A percentile compares a stretch with the other conserved stretches of the same genome.
phyloP scores from a whole-genome alignment of 2,888 invertebrate genomes.

The Desoria tigrina region DNA sequence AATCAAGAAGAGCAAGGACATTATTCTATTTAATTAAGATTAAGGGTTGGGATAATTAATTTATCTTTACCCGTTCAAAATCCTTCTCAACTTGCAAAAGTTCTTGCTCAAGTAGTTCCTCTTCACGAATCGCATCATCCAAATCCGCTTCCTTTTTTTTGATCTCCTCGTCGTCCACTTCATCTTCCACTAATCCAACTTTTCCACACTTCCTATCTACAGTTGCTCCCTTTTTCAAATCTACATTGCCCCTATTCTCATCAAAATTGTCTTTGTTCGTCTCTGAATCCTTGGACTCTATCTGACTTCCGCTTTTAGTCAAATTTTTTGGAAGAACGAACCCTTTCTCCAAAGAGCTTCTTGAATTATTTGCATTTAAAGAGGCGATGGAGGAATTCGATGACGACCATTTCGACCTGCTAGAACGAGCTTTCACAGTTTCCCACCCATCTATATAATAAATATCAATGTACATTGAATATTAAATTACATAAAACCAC shows the following conservation, averaged over 20 bases:
- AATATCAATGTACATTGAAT: no score
- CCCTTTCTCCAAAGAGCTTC: conserved; percentile 25
- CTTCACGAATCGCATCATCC: conserved; percentile 61
- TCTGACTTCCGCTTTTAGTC: not conserved
- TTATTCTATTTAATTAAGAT: no score
- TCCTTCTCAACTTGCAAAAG: conserved; percentile 60
- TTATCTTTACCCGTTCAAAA: conserved; percentile 54
- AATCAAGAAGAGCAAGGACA: no score
- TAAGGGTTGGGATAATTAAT: no score
- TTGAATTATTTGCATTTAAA: conserved; percentile 16
- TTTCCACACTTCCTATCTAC: not conserved
- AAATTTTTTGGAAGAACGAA: not conserved
- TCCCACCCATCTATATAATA: conserved; percentile 53
- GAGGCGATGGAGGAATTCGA: conserved; percentile 43
- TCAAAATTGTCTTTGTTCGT: not conserved
- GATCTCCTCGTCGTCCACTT: conserved; percentile 62
- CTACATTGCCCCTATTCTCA: not conserved
- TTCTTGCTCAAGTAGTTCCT: conserved; percentile 64
- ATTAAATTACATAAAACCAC: no score
- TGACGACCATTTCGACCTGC: conserved; percentile 48
- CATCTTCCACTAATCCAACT: conserved; percentile 27
- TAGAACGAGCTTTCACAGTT: conserved; percentile 49
- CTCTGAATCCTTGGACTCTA: not conserved
- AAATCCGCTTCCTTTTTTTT: conserved; percentile 62
- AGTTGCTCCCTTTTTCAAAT: conserved; percentile 15